phyloP scores from a whole-genome alignment of 2,797 vertebrate genomes.

The Simalia tracyae region DNA sequence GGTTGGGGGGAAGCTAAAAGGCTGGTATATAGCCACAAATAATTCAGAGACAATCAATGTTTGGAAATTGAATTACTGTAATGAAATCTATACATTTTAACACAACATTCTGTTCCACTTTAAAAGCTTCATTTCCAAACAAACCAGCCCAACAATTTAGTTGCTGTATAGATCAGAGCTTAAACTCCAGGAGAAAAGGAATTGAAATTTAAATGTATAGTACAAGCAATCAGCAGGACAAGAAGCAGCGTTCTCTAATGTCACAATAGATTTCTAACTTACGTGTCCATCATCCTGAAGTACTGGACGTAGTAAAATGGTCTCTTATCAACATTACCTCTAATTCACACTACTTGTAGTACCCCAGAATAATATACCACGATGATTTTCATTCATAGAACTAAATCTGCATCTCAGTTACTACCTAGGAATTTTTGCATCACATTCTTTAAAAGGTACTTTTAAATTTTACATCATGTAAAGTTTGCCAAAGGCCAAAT shows the following conservation, averaged over 20 bases:
- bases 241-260: not conserved
- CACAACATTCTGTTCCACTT: not conserved
- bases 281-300: not conserved
- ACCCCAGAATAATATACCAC: not conserved
- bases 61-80: not conserved
- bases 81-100: not conserved
- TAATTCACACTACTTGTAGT: not conserved
- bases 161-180: not conserved
- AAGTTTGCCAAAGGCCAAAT: not conserved
- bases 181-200: not conserved
- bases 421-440: not conserved
- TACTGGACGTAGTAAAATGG: not conserved
- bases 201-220: not conserved
- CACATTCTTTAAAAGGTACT: not conserved
- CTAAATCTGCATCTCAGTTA: not conserved
- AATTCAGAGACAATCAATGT: not conserved
- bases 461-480: not conserved
- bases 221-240: not conserved
- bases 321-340: not conserved
- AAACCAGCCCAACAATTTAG: not conserved
- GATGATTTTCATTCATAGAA: not conserved
- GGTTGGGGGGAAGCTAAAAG: not conserved
- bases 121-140: not conserved
- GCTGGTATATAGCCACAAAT: not conserved
- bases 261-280: not conserved